Evolutionary conservation across 2,888 invertebrate genomes (phyloP).

Genomic region (Epirrhoe tristata): DNA sequence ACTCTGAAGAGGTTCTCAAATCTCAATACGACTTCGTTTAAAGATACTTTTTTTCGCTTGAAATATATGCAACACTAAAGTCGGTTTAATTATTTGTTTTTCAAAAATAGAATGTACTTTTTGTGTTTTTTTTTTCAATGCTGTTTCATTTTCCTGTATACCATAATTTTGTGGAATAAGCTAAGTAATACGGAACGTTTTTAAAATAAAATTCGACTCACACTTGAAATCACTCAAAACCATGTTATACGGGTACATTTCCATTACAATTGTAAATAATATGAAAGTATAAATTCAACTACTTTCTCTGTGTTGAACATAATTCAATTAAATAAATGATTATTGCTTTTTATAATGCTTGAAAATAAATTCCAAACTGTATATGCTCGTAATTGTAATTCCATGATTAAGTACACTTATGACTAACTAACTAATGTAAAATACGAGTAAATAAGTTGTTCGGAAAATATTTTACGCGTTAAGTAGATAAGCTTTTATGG

Average conservation of each 20-base stretch:
- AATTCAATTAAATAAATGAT: constrained; percentile 33
- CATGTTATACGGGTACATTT: constrained; percentile 37
- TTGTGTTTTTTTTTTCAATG: too few species aligned
- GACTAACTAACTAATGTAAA: not conserved
- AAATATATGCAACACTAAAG: too few species aligned
- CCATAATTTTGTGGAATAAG: too few species aligned
- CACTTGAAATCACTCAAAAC: constrained; percentile 18
- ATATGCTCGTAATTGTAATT: constrained; percentile 1
- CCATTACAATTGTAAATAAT: constrained; percentile 40
- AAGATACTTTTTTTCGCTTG: too few species aligned
- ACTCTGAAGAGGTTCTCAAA: too few species aligned
- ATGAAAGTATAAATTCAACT: constrained; percentile 33
- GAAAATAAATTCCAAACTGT: constrained; percentile 4
- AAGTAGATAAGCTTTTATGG: not conserved
- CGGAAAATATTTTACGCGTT: not conserved
- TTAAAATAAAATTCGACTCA: not conserved
- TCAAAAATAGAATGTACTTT: too few species aligned
- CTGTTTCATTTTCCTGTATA: too few species aligned
- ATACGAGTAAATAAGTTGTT: not conserved
- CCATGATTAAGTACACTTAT: not conserved
- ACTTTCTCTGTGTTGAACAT: constrained; percentile 40
- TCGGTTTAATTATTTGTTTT: too few species aligned
- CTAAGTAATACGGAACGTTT: not conserved
- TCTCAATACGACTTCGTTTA: too few species aligned
- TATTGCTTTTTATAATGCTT: constrained; percentile 14